phyloP scores from a whole-genome alignment of 2,888 invertebrate genomes.

The Andrena minutula region DNA sequence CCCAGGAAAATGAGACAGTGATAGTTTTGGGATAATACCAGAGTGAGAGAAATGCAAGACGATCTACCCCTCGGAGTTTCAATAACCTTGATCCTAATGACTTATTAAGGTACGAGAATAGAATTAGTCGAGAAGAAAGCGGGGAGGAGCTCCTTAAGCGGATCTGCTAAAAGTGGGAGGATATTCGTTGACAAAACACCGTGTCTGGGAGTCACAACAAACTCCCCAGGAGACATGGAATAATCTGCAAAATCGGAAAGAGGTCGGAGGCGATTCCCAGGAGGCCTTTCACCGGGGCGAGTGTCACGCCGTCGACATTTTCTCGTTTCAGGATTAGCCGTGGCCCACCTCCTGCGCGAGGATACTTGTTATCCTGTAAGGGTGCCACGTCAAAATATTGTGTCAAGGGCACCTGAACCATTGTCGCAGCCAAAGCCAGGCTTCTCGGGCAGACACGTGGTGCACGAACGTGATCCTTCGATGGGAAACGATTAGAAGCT shows the following conservation, averaged over 20 bases:
- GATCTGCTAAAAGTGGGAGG: constrained; percentile 30
- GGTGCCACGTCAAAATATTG: constrained; percentile 78
- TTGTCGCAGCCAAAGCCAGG: constrained; percentile 12
- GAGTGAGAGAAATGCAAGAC: too few relatives aligned
- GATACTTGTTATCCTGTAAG: constrained; percentile 46
- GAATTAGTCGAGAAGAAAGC: neutral
- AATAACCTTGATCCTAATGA: neutral
- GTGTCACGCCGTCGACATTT: constrained; percentile 50
- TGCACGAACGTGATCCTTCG: neutral
- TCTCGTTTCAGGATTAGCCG: constrained; percentile 51
- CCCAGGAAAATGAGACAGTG: too few relatives aligned
- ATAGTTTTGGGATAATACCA: too few relatives aligned
- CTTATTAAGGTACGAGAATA: neutral
- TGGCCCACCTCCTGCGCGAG: constrained; percentile 41
- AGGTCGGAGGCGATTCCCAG: constrained; percentile 44
- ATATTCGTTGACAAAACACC: constrained; percentile 68
- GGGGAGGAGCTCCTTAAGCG: neutral
- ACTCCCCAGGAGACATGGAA: constrained; percentile 58
- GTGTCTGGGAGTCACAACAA: constrained; percentile 67
- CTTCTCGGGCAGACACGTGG: neutral
- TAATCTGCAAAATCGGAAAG: constrained; percentile 41
- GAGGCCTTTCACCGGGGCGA: constrained; percentile 61
- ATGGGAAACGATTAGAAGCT: constrained; percentile 16
- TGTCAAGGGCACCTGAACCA: constrained; percentile 76
- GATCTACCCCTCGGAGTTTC: too few relatives aligned